Conservation (phyloP, 30 jellyfish, hydroid and myxozoan species). For the Turritopsis rubra region DNA sequence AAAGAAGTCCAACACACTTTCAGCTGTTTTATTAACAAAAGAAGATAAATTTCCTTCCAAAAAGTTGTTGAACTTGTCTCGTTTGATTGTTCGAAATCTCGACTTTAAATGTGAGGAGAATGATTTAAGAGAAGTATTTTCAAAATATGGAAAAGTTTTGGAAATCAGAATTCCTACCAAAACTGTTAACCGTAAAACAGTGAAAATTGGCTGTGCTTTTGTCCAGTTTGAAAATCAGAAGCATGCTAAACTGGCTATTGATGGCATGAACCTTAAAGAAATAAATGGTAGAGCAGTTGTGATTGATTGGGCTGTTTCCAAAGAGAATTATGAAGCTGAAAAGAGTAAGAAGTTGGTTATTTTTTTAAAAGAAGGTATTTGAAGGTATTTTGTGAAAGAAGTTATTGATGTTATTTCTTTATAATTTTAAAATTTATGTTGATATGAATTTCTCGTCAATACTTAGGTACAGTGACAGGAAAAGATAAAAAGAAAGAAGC, state of each 20-base stretch:
- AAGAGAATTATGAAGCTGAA: constrained; percentile 46
- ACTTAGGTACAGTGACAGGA: too few relatives aligned
- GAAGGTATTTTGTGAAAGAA: too few relatives aligned
- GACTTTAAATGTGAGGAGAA: constrained; percentile 61
- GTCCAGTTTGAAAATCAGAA: constrained; percentile 49
- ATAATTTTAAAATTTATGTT: too few relatives aligned
- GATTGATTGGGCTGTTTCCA: constrained; percentile 93
- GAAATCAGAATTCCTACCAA: constrained; percentile 57
- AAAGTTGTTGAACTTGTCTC: constrained; percentile 35
- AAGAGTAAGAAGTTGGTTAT: background rate
- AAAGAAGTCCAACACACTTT: constrained; percentile 26
- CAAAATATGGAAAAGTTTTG: constrained; percentile 44
- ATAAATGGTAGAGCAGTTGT: constrained; percentile 77
- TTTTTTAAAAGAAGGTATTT: background rate
- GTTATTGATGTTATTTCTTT: background rate
- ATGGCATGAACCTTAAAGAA: constrained; percentile 48
- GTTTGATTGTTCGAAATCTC: constrained; percentile 73
- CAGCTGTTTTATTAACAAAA: constrained; percentile 53
- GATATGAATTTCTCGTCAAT: too few relatives aligned
- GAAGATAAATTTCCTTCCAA: constrained; percentile 52
- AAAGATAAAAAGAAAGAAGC: too few relatives aligned
- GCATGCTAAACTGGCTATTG: constrained; percentile 68
- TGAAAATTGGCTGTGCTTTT: constrained; percentile 81
- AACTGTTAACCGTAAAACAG: constrained; percentile 24
- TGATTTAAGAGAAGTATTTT: constrained; percentile 36